Percentiles rank a stretch among this genome's conserved stretches.
These are phyloP conservation scores for Hirtodrosophila trivittata DNA, from an alignment of 2,888 invertebrate genomes.

Conservation along the genomic window DNA sequence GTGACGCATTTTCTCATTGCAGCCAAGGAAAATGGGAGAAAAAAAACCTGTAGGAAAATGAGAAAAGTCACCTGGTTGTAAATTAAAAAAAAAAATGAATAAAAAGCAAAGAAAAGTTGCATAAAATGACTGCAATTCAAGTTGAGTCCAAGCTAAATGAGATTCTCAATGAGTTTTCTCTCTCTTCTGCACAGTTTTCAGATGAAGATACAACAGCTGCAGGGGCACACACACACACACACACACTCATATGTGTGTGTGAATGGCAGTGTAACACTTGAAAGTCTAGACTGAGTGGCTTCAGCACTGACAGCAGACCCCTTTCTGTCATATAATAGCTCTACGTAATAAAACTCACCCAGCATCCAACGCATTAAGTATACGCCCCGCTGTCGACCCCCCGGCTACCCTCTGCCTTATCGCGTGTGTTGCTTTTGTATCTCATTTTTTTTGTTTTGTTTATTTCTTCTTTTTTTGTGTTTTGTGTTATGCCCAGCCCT, in stretches of 20 bases:
- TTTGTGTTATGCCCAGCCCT: slow-evolving; percentile 3
- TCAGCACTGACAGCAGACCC: slow-evolving; percentile 7
- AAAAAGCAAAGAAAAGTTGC: slow-evolving; percentile 19
- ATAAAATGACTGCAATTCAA: slow-evolving; percentile 30
- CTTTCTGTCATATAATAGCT: slow-evolving; percentile 28
- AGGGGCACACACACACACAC: neutral
- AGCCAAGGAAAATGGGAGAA: neutral
- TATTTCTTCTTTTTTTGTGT: no score
- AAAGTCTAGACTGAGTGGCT: slow-evolving; percentile 65
- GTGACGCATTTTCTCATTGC: slow-evolving; percentile 45
- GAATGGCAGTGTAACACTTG: slow-evolving; percentile 38
- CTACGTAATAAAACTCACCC: slow-evolving; percentile 10
- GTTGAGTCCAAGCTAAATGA: slow-evolving; percentile 25
- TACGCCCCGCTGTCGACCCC: slow-evolving; percentile 22
- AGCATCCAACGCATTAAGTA: slow-evolving; percentile 29
- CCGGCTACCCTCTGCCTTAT: slow-evolving; percentile 1
- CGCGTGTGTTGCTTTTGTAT: neutral
- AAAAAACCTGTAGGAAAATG: no score
- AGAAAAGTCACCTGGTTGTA: slow-evolving; percentile 16
- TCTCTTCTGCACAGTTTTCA: slow-evolving; percentile 3
- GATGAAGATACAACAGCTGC: slow-evolving; percentile 1
- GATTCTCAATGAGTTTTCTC: slow-evolving; percentile 18
- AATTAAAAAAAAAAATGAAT: slow-evolving; percentile 3
- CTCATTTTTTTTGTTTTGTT: neutral
- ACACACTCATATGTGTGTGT: neutral